These are phyloP conservation scores for Typhlomys cinereus DNA, from an alignment of 2,113 vertebrate species.

Conservation along the genomic window DNA sequence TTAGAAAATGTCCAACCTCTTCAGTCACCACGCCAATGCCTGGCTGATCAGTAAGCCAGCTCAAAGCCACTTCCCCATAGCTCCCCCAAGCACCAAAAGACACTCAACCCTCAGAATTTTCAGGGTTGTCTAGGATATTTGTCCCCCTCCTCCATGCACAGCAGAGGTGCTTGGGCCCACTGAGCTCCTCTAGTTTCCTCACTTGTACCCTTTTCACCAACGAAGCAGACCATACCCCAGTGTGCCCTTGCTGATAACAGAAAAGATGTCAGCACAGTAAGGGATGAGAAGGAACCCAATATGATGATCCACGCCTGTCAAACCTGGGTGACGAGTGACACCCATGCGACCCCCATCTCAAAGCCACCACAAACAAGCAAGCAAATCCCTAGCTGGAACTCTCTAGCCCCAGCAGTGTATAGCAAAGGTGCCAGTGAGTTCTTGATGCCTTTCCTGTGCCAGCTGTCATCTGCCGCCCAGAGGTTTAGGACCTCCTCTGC, in stretches of 20 bases:
- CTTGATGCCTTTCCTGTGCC: rapidly evolving
- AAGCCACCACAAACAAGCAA: background rate
- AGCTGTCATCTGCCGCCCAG: background rate
- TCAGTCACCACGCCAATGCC: background rate
- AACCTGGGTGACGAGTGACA: background rate
- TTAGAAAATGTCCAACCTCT: background rate
- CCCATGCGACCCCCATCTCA: background rate
- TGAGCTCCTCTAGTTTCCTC: background rate
- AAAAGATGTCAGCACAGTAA: background rate
- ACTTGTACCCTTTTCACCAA: background rate
- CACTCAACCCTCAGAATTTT: background rate
- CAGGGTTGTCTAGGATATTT: background rate
- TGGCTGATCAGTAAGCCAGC: background rate
- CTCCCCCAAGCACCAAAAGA: background rate
- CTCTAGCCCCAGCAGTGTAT: rapidly evolving
- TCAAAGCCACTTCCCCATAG: background rate
- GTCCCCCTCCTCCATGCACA: too few relatives aligned
- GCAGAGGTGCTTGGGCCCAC: background rate
- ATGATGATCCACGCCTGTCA: background rate
- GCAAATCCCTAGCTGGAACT: background rate
- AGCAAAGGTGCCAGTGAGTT: rapidly evolving
- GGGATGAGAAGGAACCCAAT: too few relatives aligned
- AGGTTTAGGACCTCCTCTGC: background rate
- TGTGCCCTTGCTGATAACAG: background rate
- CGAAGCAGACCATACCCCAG: rapidly evolving